Evolutionary conservation across 2,113 vertebrate genomes (phyloP), one percentile per base, ranked within the genome.

Genomic region (Girardinichthys multiradiatus): DNA sequence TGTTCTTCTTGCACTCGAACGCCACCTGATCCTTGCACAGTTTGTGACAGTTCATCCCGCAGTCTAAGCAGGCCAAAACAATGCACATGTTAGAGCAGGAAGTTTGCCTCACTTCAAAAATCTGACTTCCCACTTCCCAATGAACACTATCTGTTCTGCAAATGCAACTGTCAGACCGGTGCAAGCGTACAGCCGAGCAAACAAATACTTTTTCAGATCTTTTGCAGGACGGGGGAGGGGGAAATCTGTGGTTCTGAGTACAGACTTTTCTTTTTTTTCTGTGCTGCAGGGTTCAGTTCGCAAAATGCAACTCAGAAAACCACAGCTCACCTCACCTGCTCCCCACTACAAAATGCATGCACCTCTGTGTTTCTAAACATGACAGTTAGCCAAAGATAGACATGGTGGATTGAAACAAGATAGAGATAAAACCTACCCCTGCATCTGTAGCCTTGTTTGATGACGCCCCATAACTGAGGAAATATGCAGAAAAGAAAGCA

Each of bases 11-110:
- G 91, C 98, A 99, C 87, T 99, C 98, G 21, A 98, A 97, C 24
- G 98, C 97, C 72, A 99, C 96, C 90, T 98, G 93, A 57, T 99
- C 98, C 92, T 96, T 98, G 91, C 98, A 99, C 26, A 98, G 95
- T 89, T 95, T 98, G 89, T 98, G 97, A 81, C 97, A 98, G 91
- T 98, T 98, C 97, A 99, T 97, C 62, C 97, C 97, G 0, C 97
- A 99, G 86, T 99, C 97, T 99, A 84, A 26, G 85, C 45, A 68
- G 61, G 64, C 39, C 71, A 67, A 42, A 64, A 77, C 57, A 91
- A 86, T 14, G 68, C 42, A 75, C 79, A 78, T 35, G 77, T 90
- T 64, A 91, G 45, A 86, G 79, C 86, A 90, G 80, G 77, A 90
- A 84, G 80, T 42, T 13, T 13, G 37, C 57, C 48, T 33, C n/a